Percentiles rank a stretch among this genome's conserved stretches.
Evolutionary conservation across 2,888 invertebrate species (phyloP).

Genomic region (Megalurothrips usitatus): DNA sequence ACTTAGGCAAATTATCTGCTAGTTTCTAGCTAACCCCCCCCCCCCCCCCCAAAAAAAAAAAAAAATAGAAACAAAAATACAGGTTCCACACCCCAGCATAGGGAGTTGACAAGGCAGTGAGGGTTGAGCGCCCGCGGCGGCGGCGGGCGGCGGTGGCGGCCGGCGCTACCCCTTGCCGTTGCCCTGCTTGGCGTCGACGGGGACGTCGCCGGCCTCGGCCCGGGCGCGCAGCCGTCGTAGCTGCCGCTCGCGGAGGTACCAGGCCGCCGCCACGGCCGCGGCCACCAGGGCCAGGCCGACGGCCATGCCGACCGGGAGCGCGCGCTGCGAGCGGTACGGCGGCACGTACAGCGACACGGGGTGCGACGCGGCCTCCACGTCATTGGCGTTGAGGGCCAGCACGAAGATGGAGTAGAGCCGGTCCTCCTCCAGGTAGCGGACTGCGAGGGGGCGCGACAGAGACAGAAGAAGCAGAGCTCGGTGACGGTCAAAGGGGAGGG

Average conservation of each 20-base stretch:
- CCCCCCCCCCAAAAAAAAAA: not conserved
- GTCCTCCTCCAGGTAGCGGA: slow-evolving; percentile 67
- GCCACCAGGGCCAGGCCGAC: slow-evolving; percentile 64
- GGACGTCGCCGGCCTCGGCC: not conserved
- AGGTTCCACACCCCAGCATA: not conserved
- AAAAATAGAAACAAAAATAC: not conserved
- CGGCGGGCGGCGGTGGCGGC: not conserved
- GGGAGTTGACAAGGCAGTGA: not conserved
- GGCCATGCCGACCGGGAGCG: slow-evolving; percentile 67
- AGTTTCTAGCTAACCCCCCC: too few species aligned
- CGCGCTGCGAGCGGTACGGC: slow-evolving; percentile 63
- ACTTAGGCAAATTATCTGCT: too few species aligned
- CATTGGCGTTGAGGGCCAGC: slow-evolving; percentile 57
- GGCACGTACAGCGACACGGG: slow-evolving; percentile 63
- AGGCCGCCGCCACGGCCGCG: slow-evolving; percentile 59
- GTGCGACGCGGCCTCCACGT: slow-evolving; percentile 59
- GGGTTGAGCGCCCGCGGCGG: not conserved
- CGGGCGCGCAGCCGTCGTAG: slow-evolving; percentile 40
- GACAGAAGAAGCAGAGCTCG: not conserved
- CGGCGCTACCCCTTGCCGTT: not conserved
- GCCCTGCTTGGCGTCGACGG: not conserved
- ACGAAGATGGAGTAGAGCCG: slow-evolving; percentile 70
- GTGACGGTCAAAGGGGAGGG: not conserved
- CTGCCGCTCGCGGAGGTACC: slow-evolving; percentile 51
- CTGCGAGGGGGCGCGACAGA: slow-evolving; percentile 46